A percentile compares a stretch with the other conserved stretches of the same genome.
These are phyloP conservation scores for Sphaeridia pumilis DNA, from an alignment of 2,888 invertebrate genomes.

Conservation along the genomic window DNA sequence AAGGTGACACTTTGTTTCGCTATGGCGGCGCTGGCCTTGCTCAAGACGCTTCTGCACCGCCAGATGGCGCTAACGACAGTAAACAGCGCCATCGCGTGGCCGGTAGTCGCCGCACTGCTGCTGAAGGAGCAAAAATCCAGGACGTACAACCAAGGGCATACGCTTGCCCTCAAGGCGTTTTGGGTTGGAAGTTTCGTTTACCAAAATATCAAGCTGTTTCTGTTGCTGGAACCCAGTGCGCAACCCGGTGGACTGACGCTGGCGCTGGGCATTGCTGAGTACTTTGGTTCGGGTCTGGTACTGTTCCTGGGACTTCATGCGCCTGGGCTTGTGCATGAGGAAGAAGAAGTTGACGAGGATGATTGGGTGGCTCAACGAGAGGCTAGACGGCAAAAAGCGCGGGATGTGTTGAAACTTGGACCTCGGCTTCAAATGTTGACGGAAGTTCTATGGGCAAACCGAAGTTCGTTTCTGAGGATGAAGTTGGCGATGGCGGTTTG, in stretches of 20 bases:
- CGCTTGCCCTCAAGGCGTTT: constrained; percentile 72
- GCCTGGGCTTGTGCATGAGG: constrained; percentile 50
- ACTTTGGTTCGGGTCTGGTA: constrained; percentile 60
- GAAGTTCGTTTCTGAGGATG: too few relatives aligned
- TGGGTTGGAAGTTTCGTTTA: constrained; percentile 77
- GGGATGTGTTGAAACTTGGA: too few relatives aligned
- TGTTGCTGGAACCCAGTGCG: constrained; percentile 75
- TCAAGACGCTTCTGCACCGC: constrained; percentile 27
- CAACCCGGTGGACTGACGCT: constrained; percentile 78
- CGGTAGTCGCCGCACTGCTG: constrained; percentile 50
- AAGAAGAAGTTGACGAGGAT: constrained; percentile 19
- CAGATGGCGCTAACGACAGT: constrained; percentile 49
- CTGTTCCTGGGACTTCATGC: constrained; percentile 77
- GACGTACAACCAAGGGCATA: constrained; percentile 78
- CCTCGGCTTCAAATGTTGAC: too few relatives aligned
- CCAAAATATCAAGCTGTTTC: constrained; percentile 77
- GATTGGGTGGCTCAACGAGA: too few relatives aligned
- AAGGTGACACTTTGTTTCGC: constrained; percentile 47
- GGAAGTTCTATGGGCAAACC: too few relatives aligned
- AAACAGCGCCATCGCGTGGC: constrained; percentile 52
- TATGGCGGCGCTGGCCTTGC: constrained; percentile 30
- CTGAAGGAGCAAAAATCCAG: constrained; percentile 64
- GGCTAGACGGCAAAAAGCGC: too few relatives aligned
- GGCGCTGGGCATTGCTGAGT: constrained; percentile 70
- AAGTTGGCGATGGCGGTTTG: too few relatives aligned